Conservation (phyloP, 1,140 invertebrate genomes). For the Drosophila dunni region DNA sequence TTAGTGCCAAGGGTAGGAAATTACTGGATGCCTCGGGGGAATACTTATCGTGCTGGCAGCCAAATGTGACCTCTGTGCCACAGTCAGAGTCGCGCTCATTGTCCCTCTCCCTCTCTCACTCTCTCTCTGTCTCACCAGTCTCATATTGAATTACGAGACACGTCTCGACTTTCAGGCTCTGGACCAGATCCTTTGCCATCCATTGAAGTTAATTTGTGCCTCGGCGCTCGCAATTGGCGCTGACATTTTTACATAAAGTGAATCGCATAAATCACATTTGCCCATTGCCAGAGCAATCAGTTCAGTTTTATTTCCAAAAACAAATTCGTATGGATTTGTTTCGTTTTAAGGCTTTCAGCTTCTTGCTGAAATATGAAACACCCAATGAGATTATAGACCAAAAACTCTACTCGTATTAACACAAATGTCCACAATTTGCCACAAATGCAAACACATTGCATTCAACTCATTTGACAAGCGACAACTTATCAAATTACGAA, state of each 20-base stretch:
- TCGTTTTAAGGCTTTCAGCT: conserved; percentile 33
- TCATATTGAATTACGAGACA: conserved; percentile 77
- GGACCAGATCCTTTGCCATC: conserved; percentile 23
- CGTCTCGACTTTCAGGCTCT: conserved; percentile 68
- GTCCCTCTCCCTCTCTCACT: background rate
- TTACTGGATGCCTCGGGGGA: conserved; percentile 71
- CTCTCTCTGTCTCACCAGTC: conserved; percentile 13
- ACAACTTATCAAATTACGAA: conserved; percentile 10
- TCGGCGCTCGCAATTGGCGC: conserved; percentile 66
- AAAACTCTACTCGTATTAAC: conserved; percentile 56
- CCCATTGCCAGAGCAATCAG: conserved; percentile 57
- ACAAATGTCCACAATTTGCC: conserved; percentile 75
- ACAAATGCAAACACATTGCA: conserved; percentile 13
- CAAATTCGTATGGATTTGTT: conserved; percentile 36
- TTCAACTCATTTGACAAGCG: conserved; percentile 5
- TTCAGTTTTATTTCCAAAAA: conserved; percentile 33
- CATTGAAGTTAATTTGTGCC: conserved; percentile 73
- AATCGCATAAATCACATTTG: conserved; percentile 73
- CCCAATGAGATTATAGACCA: conserved; percentile 42
- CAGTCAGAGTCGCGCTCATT: conserved; percentile 5
- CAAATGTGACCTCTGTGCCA: conserved; percentile 79
- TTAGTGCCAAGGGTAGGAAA: conserved; percentile 82
- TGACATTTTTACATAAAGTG: conserved; percentile 76
- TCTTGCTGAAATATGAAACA: conserved; percentile 76
- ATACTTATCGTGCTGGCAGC: conserved; percentile 74